Evolutionary conservation across 2,797 vertebrate genomes (phyloP), one percentile per base, ranked within the genome.

Genomic region (Cichlasoma orientale): DNA sequence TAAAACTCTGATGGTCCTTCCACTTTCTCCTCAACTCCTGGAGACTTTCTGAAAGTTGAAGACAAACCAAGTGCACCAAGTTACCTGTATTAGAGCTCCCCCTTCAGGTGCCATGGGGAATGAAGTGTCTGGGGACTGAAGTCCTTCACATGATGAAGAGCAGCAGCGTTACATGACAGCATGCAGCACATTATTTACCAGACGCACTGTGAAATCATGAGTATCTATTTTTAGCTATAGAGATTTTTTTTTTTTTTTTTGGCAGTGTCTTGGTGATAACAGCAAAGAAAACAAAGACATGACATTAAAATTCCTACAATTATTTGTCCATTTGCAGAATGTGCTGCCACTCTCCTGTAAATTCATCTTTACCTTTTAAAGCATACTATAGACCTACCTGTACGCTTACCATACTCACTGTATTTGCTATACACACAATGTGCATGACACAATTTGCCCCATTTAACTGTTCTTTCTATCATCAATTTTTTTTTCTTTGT

Each of bases 81-180:
- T 96, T 92, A 91, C 90, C 96, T 95, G 97, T 96, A 96, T 95
- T 95, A 95, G 96, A 97, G 95, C 93, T 90, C 95, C 96, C 96
- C 95, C 96, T 95, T 95, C 96, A 97, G 97, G 95, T 91, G 31
- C 47, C 56, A 71, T 0, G 2, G n/a, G 74, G 86, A 90, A 91
- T 47, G 23, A 14, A 76, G 82, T 21, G 19, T 53, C 12, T 72
- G 25, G 57, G 78, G 36, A 47, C 36, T 14, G 21, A 77, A 18
- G 9, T 38, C 21, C 21, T 76, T 16, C 12, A 36, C 25, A 44
- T 58, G 6, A 63, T 70, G 63, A 74, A 66, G 50, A 59, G 63
- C 56, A 53, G 61, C 71, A 75, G 61, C 3, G 0, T 38, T 54
- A 29, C 36, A 13, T 41, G 44, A 56, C 57, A 75, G 44, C 4